Evolutionary conservation across 2,888 invertebrate species (phyloP).

Genomic region (Sphecodes monilicornis): DNA sequence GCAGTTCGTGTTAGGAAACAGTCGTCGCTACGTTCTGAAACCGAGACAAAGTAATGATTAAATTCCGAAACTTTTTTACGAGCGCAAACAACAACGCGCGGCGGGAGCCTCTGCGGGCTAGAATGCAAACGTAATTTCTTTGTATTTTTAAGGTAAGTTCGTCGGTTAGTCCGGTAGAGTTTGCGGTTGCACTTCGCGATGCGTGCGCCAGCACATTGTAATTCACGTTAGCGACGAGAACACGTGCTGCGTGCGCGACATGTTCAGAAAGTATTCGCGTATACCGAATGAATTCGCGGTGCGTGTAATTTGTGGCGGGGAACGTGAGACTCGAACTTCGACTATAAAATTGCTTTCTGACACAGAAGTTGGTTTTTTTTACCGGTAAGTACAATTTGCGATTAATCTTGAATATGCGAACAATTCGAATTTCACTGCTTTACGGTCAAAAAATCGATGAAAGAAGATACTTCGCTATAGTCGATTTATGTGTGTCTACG

Average conservation of each 20-base stretch:
- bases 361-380: background rate
- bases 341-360: background rate
- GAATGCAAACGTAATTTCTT: constrained; percentile 9
- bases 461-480: no score
- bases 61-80: constrained; percentile 10
- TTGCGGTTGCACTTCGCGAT: background rate
- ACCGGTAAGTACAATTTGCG: background rate
- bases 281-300: background rate
- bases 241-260: background rate
- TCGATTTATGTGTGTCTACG: no score
- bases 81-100: background rate
- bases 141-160: constrained; percentile 13
- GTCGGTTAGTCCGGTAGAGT: background rate
- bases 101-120: background rate
- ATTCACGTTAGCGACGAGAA: background rate
- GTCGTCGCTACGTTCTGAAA: background rate
- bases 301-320: background rate
- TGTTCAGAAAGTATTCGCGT: background rate
- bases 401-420: background rate
- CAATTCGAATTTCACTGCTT: no score
- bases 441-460: no score
- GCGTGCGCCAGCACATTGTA: background rate
- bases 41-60: background rate
- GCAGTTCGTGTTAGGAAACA: background rate
- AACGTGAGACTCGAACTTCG: background rate